Evolutionary conservation across 2,113 vertebrate species (phyloP).

Genomic region (Chaenogobius annularis): DNA sequence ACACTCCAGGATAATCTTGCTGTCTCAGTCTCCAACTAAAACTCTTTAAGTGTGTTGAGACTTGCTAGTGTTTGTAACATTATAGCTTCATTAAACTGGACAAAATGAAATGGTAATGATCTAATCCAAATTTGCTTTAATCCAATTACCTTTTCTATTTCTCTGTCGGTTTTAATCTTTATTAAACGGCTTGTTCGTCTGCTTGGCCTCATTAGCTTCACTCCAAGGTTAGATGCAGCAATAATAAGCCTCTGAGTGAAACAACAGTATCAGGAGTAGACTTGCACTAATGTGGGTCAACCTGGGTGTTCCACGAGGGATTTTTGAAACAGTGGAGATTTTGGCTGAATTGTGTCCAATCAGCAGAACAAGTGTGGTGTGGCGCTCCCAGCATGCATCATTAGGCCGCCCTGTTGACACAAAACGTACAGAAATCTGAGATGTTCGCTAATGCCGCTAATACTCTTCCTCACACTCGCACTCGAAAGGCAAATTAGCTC

Average conservation of each 20-base stretch:
- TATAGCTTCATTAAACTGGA: slow-evolving; percentile 15
- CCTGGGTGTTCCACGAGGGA: slow-evolving; percentile 36
- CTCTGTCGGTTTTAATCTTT: neutral
- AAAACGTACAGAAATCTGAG: slow-evolving; percentile 60
- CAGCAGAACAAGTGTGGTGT: slow-evolving; percentile 57
- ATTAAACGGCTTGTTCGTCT: slow-evolving; percentile 11
- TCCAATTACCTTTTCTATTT: slow-evolving; percentile 17
- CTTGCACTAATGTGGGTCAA: slow-evolving; percentile 2
- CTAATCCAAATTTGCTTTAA: slow-evolving; percentile 18
- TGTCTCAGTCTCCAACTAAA: neutral
- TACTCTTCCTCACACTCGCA: slow-evolving; percentile 50
- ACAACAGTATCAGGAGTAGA: neutral
- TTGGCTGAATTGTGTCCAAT: slow-evolving; percentile 47
- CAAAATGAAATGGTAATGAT: slow-evolving; percentile 28
- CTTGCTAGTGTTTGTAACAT: neutral
- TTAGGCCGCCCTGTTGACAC: slow-evolving; percentile 69
- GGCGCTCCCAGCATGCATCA: slow-evolving; percentile 65
- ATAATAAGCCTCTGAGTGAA: neutral
- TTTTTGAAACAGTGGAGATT: slow-evolving; percentile 44
- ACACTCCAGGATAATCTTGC: neutral
- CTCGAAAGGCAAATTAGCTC: slow-evolving; percentile 63
- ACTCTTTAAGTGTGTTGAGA: neutral
- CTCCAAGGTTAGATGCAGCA: neutral
- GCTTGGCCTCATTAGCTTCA: slow-evolving; percentile 3
- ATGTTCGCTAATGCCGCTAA: slow-evolving; percentile 52